Percentiles rank a stretch among this genome's conserved stretches.
These are phyloP conservation scores for Anoura caudifer DNA, from an alignment of 2,113 vertebrate species.

Conservation along the genomic window DNA sequence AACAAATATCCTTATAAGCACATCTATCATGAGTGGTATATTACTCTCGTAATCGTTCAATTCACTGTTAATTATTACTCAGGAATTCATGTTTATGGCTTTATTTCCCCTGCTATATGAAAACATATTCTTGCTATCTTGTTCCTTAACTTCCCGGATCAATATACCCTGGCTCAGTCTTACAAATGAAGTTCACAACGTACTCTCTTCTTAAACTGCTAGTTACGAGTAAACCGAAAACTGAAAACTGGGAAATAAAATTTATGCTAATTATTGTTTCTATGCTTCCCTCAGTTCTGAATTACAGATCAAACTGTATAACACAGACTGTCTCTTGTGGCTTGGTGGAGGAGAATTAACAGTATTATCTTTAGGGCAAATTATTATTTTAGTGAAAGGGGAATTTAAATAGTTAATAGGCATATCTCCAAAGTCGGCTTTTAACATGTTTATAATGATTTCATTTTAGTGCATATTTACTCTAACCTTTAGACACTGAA, in stretches of 20 bases:
- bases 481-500: slow-evolving; percentile 8
- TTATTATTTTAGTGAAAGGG: slow-evolving; percentile 7
- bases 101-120: slow-evolving; percentile 64
- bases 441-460: slow-evolving; percentile 9
- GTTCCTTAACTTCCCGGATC: slow-evolving; percentile 67
- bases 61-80: slow-evolving; percentile 71
- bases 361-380: neutral
- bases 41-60: slow-evolving; percentile 68
- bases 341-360: neutral
- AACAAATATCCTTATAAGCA: slow-evolving; percentile 69
- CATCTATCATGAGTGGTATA: slow-evolving; percentile 59
- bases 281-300: neutral
- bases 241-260: slow-evolving; percentile 31
- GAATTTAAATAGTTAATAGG: slow-evolving; percentile 40
- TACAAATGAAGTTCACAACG: neutral
- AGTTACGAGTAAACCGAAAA: slow-evolving; percentile 58
- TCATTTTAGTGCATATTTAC: slow-evolving; percentile 33
- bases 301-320: neutral
- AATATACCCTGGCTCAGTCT: slow-evolving; percentile 20
- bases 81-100: slow-evolving; percentile 69
- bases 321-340: neutral
- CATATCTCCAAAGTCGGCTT: slow-evolving; percentile 31
- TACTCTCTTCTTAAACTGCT: slow-evolving; percentile 43
- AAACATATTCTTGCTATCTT: slow-evolving; percentile 67
- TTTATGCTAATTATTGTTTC: slow-evolving; percentile 45